Conservation (phyloP, 2,113 vertebrate genomes). For the Hiodon tergisus region DNA sequence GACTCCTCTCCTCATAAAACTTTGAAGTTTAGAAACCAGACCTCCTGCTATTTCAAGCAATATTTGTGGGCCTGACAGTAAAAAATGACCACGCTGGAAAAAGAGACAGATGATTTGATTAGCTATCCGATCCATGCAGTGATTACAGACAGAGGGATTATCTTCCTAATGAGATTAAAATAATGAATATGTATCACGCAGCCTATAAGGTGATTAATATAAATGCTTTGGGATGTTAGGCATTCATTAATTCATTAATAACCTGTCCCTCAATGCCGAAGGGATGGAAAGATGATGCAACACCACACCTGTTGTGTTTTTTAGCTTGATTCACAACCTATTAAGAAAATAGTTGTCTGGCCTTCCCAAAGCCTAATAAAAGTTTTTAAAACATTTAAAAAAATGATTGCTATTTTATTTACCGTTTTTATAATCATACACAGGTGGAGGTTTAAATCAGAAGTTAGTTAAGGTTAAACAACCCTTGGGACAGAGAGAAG, state of each 20-base stretch:
- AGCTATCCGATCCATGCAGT: slow-evolving; percentile 36
- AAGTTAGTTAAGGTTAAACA: too few relatives aligned
- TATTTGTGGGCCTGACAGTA: slow-evolving; percentile 13
- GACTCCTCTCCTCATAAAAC: too few relatives aligned
- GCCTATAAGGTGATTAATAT: slow-evolving; percentile 32
- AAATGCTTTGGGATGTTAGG: slow-evolving; percentile 30
- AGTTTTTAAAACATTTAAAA: too few relatives aligned
- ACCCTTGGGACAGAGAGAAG: too few relatives aligned
- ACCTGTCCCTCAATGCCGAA: slow-evolving; percentile 11
- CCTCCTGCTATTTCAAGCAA: slow-evolving; percentile 8
- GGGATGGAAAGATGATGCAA: slow-evolving; percentile 23
- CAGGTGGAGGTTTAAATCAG: too few relatives aligned
- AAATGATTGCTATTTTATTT: too few relatives aligned
- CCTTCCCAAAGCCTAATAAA: too few relatives aligned
- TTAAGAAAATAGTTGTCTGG: neutral
- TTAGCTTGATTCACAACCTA: slow-evolving; percentile 22
- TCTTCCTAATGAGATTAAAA: slow-evolving; percentile 35
- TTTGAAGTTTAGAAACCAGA: neutral
- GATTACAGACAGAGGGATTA: slow-evolving; percentile 34
- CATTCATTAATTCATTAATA: slow-evolving; percentile 34
- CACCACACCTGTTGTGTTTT: slow-evolving; percentile 49
- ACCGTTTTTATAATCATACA: too few relatives aligned
- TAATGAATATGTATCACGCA: slow-evolving; percentile 44
- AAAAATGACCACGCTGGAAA: slow-evolving; percentile 23
- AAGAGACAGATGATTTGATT: slow-evolving; percentile 38